These are phyloP conservation scores for Synergus gifuensis DNA, from an alignment of 2,888 invertebrate genomes.

Conservation along the genomic window DNA sequence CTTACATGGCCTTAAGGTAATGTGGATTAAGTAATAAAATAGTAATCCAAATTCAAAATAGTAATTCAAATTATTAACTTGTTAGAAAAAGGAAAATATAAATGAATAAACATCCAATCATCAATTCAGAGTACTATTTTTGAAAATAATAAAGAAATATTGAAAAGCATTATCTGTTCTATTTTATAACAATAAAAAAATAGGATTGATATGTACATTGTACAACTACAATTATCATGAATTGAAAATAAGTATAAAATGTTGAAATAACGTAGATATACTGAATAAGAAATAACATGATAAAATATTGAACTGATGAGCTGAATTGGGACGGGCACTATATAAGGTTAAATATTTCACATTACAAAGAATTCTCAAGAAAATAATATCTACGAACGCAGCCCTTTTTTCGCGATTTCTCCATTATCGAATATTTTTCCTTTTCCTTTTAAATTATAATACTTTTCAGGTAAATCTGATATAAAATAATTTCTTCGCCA, in stretches of 20 bases:
- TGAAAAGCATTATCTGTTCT: neutral
- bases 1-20: neutral
- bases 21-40: neutral
- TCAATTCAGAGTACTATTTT: neutral
- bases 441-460: neutral
- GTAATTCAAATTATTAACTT: neutral
- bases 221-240: neutral
- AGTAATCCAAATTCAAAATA: neutral
- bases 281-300: neutral
- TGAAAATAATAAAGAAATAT: neutral
- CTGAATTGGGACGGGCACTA: slow-evolving; percentile 74
- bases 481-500: neutral
- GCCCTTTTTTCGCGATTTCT: neutral
- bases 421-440: neutral
- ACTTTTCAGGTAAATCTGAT: neutral
- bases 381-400: neutral
- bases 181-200: neutral
- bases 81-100: neutral
- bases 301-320: slow-evolving; percentile 48
- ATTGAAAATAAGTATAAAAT: neutral
- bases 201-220: neutral
- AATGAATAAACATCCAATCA: neutral
- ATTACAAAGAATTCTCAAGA: neutral
- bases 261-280: neutral
- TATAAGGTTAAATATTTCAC: slow-evolving; percentile 64